phyloP scores from a whole-genome alignment of 2,113 vertebrate species.

The Apodemus speciosus region DNA sequence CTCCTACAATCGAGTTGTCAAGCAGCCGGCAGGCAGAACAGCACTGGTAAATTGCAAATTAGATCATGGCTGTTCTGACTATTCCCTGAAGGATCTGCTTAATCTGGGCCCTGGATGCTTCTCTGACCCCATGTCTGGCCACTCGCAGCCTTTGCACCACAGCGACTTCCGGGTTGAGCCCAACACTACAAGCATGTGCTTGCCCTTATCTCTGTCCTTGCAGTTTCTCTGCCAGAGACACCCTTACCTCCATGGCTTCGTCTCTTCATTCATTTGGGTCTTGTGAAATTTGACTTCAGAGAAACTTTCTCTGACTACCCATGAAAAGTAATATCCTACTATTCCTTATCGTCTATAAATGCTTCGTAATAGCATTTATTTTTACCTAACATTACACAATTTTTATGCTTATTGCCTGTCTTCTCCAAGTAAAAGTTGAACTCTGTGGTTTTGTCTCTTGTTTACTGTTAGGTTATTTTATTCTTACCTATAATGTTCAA shows the following conservation, averaged over 20 bases:
- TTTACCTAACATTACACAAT: conserved; percentile 21
- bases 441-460: conserved; percentile 15
- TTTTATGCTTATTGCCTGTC: conserved; percentile 22
- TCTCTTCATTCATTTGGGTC: background rate
- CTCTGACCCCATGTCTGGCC: background rate
- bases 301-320: background rate
- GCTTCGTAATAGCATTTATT: conserved; percentile 19
- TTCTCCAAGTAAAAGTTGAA: conserved; percentile 48
- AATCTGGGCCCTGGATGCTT: background rate
- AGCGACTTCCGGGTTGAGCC: background rate
- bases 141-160: background rate
- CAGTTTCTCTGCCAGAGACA: background rate
- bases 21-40: background rate
- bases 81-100: background rate
- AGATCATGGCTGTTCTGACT: background rate
- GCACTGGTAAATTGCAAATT: background rate
- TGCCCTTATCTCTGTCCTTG: background rate
- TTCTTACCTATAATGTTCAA: background rate
- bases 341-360: background rate
- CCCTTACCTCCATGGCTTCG: background rate
- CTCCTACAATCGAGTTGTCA: background rate
- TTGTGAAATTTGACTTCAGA: conserved; percentile 4
- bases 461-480: background rate
- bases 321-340: background rate
- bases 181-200: background rate